Percentiles rank a stretch among this genome's conserved stretches.
Evolutionary conservation across 2,888 invertebrate species (phyloP).

Genomic region (Ypsolopha sequella): DNA sequence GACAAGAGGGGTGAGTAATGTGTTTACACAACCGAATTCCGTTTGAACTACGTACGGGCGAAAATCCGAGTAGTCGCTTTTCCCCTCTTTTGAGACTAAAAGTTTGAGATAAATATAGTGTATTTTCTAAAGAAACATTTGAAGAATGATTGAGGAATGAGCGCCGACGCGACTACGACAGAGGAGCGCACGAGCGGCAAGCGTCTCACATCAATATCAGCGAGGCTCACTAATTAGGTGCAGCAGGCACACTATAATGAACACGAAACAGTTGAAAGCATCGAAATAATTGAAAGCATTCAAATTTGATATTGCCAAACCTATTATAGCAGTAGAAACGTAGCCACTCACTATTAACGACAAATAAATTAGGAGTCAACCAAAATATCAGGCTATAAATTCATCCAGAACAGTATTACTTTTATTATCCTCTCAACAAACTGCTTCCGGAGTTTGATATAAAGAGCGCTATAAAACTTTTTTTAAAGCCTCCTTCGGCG

Average conservation of each 20-base stretch:
- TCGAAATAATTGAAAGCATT: neutral
- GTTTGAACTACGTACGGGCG: neutral
- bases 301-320: neutral
- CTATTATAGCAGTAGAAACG: neutral
- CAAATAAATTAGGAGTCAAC: neutral
- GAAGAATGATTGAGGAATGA: slow-evolving; percentile 1
- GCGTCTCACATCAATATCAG: neutral
- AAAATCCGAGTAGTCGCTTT: neutral
- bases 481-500: neutral
- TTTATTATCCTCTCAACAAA: slow-evolving; percentile 30
- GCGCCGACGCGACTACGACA: neutral
- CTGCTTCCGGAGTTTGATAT: slow-evolving; percentile 27
- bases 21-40: neutral
- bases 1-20: neutral
- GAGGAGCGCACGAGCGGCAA: neutral
- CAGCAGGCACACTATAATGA: neutral
- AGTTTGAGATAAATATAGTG: neutral
- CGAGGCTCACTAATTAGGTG: neutral
- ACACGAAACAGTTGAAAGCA: neutral
- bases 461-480: slow-evolving; percentile 22
- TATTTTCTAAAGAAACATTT: slow-evolving; percentile 5
- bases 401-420: slow-evolving; percentile 15
- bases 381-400: neutral
- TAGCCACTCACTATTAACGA: neutral
- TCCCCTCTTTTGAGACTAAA: neutral